These are phyloP conservation scores for Acleris literana DNA, from an alignment of 2,888 invertebrate species.

Conservation along the genomic window DNA sequence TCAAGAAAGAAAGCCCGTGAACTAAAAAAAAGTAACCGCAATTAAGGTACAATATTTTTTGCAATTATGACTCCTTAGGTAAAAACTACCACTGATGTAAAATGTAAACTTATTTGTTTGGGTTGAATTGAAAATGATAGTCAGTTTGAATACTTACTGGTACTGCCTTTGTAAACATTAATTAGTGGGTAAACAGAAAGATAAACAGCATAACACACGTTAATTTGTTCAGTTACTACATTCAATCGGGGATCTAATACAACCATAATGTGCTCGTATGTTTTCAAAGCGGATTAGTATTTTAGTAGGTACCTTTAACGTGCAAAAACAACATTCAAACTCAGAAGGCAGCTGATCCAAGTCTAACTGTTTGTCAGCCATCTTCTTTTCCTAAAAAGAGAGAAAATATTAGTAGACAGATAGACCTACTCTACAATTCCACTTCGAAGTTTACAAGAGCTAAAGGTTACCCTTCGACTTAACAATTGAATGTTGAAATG, in stretches of 20 bases:
- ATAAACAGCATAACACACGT: constrained; percentile 5
- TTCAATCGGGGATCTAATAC: background rate
- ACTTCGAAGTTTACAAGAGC: constrained; percentile 17
- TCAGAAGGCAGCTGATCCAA: constrained; percentile 96
- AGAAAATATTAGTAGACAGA: constrained; percentile 65
- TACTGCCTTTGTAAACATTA: constrained; percentile 17
- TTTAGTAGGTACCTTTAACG: constrained; percentile 91
- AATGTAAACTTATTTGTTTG: no score
- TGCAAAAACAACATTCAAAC: constrained; percentile 99
- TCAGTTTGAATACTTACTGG: constrained; percentile 26
- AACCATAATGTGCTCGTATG: constrained; percentile 10
- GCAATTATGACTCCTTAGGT: no score
- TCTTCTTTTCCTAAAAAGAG: constrained; percentile 87
- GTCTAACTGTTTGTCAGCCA: constrained; percentile 88
- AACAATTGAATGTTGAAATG: background rate
- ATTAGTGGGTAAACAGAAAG: constrained; percentile 24
- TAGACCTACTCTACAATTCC: constrained; percentile 28
- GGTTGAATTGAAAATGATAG: background rate
- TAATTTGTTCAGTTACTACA: constrained; percentile 10
- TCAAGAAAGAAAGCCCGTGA: no score
- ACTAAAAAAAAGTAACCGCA: no score
- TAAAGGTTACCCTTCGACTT: constrained; percentile 3
- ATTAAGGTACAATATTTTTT: no score
- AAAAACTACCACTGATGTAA: no score
- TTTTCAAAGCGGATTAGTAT: constrained; percentile 55